These are phyloP conservation scores for Ophthalmolycus amberensis DNA, from an alignment of 2,113 vertebrate species.

Conservation along the genomic window DNA sequence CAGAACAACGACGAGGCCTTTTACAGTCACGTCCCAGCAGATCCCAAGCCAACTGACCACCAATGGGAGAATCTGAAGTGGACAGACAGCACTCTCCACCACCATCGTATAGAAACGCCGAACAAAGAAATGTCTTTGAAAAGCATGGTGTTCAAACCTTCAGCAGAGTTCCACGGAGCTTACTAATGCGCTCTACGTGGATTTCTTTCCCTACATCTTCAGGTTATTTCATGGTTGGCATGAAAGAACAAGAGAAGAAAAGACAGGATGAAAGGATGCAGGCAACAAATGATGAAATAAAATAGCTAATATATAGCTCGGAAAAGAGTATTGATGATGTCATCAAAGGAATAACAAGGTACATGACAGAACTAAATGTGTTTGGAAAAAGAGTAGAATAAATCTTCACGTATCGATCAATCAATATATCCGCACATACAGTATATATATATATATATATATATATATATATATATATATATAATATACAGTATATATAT, in stretches of 20 bases:
- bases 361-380: neutral
- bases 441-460: too few relatives aligned
- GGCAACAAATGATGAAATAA: constrained; percentile 1
- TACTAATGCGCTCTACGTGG: neutral
- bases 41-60: neutral
- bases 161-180: neutral
- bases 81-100: neutral
- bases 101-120: neutral
- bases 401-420: neutral
- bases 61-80: neutral
- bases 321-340: neutral
- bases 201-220: neutral
- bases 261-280: neutral
- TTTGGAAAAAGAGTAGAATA: too few relatives aligned
- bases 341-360: neutral
- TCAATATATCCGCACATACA: too few relatives aligned
- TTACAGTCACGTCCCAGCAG: neutral
- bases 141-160: neutral
- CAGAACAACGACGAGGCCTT: neutral
- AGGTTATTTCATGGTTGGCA: neutral
- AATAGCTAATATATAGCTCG: neutral
- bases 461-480: too few relatives aligned
- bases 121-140: neutral
- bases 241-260: neutral
- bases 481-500: neutral